A percentile compares a stretch with the other conserved stretches of the same genome.
These are phyloP conservation scores for Alfaro cultratus DNA, from an alignment of 2,797 vertebrate genomes.

Conservation along the genomic window DNA sequence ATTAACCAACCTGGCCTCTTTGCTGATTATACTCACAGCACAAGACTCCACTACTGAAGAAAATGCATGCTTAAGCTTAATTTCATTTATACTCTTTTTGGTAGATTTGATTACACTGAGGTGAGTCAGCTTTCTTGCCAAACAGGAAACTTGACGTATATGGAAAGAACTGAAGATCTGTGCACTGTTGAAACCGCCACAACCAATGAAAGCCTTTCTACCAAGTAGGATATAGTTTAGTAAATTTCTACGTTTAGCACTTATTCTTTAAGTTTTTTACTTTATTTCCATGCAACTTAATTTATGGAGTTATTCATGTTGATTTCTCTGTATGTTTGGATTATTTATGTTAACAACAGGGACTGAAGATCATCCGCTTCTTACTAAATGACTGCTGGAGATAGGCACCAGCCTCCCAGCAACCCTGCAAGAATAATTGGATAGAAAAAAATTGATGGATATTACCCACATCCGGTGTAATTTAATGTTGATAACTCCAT, in stretches of 20 bases:
- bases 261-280: neutral
- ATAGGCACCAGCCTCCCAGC: neutral
- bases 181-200: neutral
- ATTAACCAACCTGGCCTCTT: neutral
- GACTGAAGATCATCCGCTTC: neutral
- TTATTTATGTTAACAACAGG: neutral
- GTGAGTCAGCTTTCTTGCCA: neutral
- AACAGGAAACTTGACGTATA: no score
- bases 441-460: neutral
- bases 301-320: neutral
- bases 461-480: neutral
- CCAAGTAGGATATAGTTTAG: neutral
- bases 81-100: neutral
- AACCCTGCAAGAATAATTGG: neutral
- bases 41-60: neutral
- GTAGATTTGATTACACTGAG: neutral
- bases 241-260: neutral
- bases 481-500: neutral
- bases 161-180: neutral
- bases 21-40: neutral
- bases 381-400: neutral
- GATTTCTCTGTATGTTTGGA: neutral
- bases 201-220: neutral
- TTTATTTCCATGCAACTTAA: neutral
- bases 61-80: neutral